These are phyloP conservation scores for Antheraea mylitta DNA, from an alignment of 1,140 invertebrate genomes.

Conservation along the genomic window DNA sequence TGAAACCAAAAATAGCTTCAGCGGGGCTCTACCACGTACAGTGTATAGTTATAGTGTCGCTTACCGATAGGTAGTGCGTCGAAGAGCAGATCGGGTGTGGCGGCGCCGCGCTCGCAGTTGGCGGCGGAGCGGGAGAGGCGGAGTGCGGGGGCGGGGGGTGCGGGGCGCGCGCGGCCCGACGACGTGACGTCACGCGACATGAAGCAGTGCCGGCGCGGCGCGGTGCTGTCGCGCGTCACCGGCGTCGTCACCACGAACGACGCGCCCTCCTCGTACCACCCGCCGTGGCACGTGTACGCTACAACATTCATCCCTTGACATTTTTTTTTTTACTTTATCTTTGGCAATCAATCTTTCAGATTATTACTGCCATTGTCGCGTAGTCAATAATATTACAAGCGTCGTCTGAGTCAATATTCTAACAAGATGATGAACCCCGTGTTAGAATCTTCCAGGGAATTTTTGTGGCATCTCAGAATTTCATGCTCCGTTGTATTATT, in stretches of 20 bases:
- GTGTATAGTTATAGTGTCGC: not conserved
- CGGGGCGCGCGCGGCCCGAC: slow-evolving; percentile 34
- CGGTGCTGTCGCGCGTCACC: slow-evolving; percentile 79
- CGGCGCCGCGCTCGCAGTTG: slow-evolving; percentile 78
- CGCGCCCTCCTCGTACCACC: slow-evolving; percentile 87
- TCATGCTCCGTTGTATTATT: no score
- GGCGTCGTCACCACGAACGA: slow-evolving; percentile 88
- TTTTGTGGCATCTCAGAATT: no score
- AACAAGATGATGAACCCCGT: no score
- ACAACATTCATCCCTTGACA: slow-evolving; percentile 16
- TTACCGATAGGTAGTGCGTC: slow-evolving; percentile 32
- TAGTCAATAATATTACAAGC: no score
- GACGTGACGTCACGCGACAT: slow-evolving; percentile 80
- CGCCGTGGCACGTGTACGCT: slow-evolving; percentile 91
- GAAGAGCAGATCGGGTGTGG: slow-evolving; percentile 38
- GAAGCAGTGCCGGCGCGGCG: slow-evolving; percentile 81
- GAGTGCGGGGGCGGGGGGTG: slow-evolving; percentile 48
- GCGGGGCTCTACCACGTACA: no score
- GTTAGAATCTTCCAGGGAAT: no score
- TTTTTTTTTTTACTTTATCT: no score
- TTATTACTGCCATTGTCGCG: no score
- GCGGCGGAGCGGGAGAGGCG: slow-evolving; percentile 77
- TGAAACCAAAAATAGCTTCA: no score
- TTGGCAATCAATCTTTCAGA: no score
- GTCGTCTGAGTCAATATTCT: no score